These are phyloP conservation scores for Lepisosteus osseus DNA, from an alignment of 2,113 vertebrate genomes.

Conservation along the genomic window DNA sequence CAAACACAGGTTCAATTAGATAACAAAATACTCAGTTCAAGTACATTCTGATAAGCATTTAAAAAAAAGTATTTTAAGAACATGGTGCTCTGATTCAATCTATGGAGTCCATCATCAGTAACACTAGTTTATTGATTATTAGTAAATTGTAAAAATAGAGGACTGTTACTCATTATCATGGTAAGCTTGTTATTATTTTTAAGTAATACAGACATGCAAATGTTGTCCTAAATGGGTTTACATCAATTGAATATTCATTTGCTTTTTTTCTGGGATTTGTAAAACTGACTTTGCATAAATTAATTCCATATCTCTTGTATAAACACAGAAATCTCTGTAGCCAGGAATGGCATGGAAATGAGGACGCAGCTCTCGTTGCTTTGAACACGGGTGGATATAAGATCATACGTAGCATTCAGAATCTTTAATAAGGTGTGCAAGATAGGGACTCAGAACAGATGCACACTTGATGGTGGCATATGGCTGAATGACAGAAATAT, in stretches of 20 bases:
- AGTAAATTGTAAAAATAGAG: slow-evolving; percentile 1
- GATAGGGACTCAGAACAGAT: slow-evolving; percentile 47
- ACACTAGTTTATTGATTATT: neutral
- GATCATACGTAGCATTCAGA: slow-evolving; percentile 49
- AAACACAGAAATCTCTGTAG: slow-evolving; percentile 43
- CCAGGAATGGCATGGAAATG: slow-evolving; percentile 42
- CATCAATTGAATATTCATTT: slow-evolving; percentile 66
- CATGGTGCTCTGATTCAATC: too few relatives aligned
- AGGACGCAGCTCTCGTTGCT: slow-evolving; percentile 30
- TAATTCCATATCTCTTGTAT: slow-evolving; percentile 51
- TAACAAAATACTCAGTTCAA: too few relatives aligned
- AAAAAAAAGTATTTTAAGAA: too few relatives aligned
- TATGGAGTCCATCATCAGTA: neutral
- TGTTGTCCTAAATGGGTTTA: slow-evolving; percentile 38
- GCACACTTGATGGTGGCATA: slow-evolving; percentile 52
- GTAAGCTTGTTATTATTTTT: slow-evolving; percentile 29
- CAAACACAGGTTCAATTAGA: too few relatives aligned
- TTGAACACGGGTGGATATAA: slow-evolving; percentile 37
- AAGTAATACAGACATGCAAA: slow-evolving; percentile 42
- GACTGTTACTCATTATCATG: slow-evolving; percentile 2
- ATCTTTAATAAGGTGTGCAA: slow-evolving; percentile 27
- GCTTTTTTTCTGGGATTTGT: slow-evolving; percentile 53
- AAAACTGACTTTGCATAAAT: slow-evolving; percentile 53
- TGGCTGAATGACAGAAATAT: slow-evolving; percentile 58
- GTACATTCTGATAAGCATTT: too few relatives aligned